A percentile compares a stretch with the other conserved stretches of the same genome.
phyloP scores from a whole-genome alignment of 2,888 invertebrate genomes.

The Dryobota labecula region DNA sequence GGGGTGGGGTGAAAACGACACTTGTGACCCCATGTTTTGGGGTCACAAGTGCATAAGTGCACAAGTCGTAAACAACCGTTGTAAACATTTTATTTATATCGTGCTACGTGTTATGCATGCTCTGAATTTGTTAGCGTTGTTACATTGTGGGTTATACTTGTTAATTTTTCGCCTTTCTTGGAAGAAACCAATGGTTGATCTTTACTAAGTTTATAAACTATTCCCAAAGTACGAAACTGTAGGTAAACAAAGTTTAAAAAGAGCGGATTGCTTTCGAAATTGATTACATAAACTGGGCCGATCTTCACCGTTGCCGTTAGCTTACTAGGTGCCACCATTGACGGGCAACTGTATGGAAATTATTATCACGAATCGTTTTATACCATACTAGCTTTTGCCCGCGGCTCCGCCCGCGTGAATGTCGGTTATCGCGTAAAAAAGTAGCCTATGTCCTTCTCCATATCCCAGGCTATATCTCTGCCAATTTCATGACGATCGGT shows the following conservation, averaged over 20 bases:
- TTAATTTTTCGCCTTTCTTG: neutral
- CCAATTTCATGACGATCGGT: too few relatives aligned
- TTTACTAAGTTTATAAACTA: neutral
- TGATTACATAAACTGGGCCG: neutral
- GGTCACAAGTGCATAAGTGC: conserved; percentile 43
- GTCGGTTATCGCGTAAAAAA: too few relatives aligned
- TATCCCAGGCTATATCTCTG: too few relatives aligned
- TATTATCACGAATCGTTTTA: neutral
- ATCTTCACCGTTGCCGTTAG: neutral
- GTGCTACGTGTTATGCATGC: conserved; percentile 19
- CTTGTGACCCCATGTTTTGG: too few relatives aligned
- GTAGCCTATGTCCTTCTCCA: too few relatives aligned
- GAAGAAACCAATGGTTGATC: conserved; percentile 14
- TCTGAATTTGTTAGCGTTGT: conserved; percentile 11
- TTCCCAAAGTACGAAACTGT: neutral
- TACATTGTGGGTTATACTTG: neutral
- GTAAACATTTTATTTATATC: conserved; percentile 53
- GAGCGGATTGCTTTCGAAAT: neutral
- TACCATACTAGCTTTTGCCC: too few relatives aligned
- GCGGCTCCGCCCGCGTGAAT: too few relatives aligned
- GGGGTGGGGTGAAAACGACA: too few relatives aligned
- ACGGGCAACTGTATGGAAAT: neutral
- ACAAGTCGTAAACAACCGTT: conserved; percentile 40
- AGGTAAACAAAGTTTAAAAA: neutral
- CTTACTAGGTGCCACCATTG: neutral